Base-by-base conservation (phyloP, 2,113 vertebrate species). In the Prinia subflava region DNA sequence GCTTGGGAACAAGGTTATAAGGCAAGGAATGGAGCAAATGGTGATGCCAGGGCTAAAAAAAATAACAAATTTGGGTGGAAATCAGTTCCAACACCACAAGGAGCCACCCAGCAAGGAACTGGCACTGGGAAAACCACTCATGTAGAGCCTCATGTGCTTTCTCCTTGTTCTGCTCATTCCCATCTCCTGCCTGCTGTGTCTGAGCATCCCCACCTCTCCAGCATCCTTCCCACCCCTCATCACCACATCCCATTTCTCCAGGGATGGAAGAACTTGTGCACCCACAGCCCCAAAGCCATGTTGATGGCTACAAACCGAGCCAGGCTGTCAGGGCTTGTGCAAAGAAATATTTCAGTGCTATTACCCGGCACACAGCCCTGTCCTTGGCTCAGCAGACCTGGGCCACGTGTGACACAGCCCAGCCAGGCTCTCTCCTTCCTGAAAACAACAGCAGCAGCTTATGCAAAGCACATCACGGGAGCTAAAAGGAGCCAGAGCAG, bases 401-500 rank as follows among this genome's bases (percentile, higher is more conserved):
- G 82, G 57, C 33, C 49, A n/a, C 16, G 17, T 21, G 53, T 46
- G 59, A 75, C 52, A 47, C 64, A 87, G 81, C 39, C 68, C 57
- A 80, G 50, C 17, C 5, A 1, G 79, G 70, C 69, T 80, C 80
- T 73, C 57, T 57, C 28, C 46, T 52, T 60, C 75, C 77, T 11
- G 2, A 84, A 92, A 71, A 46, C 90, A 79, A 93, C 92, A 15
- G 87, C 52, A 28, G 80, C 5, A 7, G 71, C 84, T 95, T 96
- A 97, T 93, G 94, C 94, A 96, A 95, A 97, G 87, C 95, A 87
- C 92, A 95, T 96, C 94, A 79, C 17, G 59, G 94, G 95, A 94
- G 87, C 91, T 76, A 83, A 94, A 96, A 87, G 2, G 62, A 97
- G 95, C 89, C 6, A 6, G 94, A 96, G 94, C 87, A 4, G n/a